phyloP scores from a whole-genome alignment of 2,113 vertebrate genomes.

The Malurus alboscapulatus region DNA sequence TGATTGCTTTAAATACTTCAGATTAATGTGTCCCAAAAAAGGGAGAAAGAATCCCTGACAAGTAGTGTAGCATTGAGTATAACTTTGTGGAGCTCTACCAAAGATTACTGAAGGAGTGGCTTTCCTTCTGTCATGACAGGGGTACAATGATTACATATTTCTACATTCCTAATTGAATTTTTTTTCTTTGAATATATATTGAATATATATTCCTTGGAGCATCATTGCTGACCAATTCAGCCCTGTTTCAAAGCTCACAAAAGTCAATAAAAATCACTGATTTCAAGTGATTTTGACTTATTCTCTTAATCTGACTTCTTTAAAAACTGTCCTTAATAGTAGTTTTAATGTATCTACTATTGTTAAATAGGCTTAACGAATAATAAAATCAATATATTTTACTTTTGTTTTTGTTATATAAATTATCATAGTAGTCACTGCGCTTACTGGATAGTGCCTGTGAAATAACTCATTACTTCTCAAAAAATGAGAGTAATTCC shows the following conservation, averaged over 20 bases:
- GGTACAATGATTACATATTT: neutral
- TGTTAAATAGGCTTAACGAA: neutral
- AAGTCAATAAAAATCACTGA: neutral
- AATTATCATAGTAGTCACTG: neutral
- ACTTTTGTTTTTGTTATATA: neutral
- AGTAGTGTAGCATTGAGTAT: neutral
- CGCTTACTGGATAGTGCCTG: neutral
- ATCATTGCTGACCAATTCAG: neutral
- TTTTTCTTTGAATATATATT: neutral
- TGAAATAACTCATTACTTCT: neutral
- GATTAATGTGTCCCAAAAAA: neutral
- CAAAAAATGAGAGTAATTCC: neutral
- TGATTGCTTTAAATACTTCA: neutral
- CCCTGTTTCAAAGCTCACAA: neutral
- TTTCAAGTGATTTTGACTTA: neutral
- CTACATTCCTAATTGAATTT: neutral
- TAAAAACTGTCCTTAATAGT: neutral
- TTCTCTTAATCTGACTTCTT: neutral
- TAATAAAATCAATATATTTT: neutral
- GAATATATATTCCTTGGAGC: neutral
- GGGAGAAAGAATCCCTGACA: neutral
- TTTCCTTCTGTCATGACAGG: neutral
- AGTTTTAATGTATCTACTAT: neutral
- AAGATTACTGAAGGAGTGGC: neutral
- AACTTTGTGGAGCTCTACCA: neutral